Base-by-base conservation (phyloP, 2,113 vertebrate genomes). In the Nannospalax galili region DNA sequence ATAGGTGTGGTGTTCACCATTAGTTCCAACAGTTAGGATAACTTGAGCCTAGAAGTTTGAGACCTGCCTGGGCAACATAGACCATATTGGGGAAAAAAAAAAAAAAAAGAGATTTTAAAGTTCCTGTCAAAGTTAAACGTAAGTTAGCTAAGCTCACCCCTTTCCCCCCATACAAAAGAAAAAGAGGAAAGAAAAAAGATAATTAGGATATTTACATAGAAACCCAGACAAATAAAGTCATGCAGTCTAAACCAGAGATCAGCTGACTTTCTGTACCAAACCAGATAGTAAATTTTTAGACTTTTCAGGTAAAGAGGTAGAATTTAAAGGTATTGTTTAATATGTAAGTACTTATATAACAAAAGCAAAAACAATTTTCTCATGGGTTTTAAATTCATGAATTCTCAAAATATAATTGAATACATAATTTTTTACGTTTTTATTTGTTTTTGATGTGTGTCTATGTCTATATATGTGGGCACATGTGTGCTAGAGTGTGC, bases 371-470 rank as follows among this genome's bases (percentile, higher is more conserved):
- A 74, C 30, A 20, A 30, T 32, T 88, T 81, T 78, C n/a, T 42
- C 22, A 85, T 56, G 40, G 20, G 64, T 73, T 73, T 88, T 74
- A 32, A 28, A n/a, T 64, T 72, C 40, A 17, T 64, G 35, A 67
- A 16, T 42, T 86, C 86, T 86, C 3, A 73, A 86, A 91, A 65
- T 94, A 22, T 92, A 42, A 42, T 79, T 70, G 22, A 62, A 58
- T 22, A 14, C 62, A 22, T 4, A 64, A 22, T 64, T 64, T 24
- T 24, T 22, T 79, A n/a, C 7, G 11, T 52, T 52, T 52, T 52
- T 52, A 48, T 32, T 77, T 45, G 48, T 77, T 48, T 28, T 77
- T 30, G 6, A 52, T 80, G 52, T 37, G 32, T 20, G 35, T 72
- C n/a, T n/a, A n/a, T n/a, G n/a, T n/a, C n/a, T n/a, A 14, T 1